Evolutionary conservation across 2,113 vertebrate genomes (phyloP).

Genomic region (Campylomormyrus tamandua): DNA sequence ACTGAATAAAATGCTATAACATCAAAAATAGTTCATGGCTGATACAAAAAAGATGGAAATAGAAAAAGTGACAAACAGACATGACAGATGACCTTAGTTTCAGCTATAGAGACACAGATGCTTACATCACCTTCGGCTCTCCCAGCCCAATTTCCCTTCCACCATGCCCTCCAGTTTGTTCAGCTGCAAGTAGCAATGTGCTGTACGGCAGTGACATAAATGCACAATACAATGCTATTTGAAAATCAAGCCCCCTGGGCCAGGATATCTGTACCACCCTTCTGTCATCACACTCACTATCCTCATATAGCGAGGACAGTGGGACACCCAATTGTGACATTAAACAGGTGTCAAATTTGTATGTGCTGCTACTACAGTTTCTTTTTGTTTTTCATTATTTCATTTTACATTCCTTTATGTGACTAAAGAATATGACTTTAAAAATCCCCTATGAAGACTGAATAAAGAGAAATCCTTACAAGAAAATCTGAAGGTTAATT

Average conservation of each 20-base stretch:
- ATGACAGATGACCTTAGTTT: not conserved
- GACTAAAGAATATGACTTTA: constrained; percentile 60
- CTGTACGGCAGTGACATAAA: constrained; percentile 25
- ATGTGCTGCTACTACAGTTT: constrained; percentile 48
- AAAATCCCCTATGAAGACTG: constrained; percentile 43
- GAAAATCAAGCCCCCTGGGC: constrained; percentile 44
- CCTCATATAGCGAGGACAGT: constrained; percentile 53
- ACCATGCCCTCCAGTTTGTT: too few relatives aligned
- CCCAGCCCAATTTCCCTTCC: not conserved
- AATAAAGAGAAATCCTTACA: constrained; percentile 30
- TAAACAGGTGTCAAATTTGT: constrained; percentile 67
- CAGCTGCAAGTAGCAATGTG: not conserved
- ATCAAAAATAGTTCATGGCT: not conserved
- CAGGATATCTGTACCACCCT: constrained; percentile 42
- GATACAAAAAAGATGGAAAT: not conserved
- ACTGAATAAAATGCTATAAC: not conserved
- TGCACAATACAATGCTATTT: constrained; percentile 49
- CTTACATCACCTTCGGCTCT: not conserved
- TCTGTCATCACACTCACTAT: constrained; percentile 14
- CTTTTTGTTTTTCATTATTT: constrained; percentile 63
- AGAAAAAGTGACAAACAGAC: not conserved
- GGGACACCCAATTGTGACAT: constrained; percentile 66
- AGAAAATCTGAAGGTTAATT: not conserved
- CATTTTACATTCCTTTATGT: constrained; percentile 44
- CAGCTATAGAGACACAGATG: not conserved